These are phyloP conservation scores for Acholoe squamosa DNA, from an alignment of 2,888 invertebrate genomes.

Conservation along the genomic window DNA sequence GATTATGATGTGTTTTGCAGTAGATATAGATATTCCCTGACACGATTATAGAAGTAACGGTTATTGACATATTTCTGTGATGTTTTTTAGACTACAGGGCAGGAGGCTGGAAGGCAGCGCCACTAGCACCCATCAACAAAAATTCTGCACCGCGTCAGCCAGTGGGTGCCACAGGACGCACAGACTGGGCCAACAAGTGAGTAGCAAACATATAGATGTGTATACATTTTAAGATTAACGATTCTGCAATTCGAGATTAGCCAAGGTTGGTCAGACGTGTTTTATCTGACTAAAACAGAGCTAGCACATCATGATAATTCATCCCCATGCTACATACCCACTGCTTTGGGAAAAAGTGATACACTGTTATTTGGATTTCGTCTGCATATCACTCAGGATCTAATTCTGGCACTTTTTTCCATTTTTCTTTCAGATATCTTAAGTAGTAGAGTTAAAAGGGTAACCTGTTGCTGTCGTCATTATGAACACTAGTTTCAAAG, in stretches of 20 bases:
- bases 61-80: not conserved
- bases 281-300: no score
- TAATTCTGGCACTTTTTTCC: not conserved
- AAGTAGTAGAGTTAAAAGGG: not conserved
- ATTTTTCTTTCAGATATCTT: not conserved
- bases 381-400: not conserved
- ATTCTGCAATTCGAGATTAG: no score
- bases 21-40: no score
- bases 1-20: no score
- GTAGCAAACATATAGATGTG: no score
- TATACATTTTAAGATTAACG: no score
- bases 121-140: constrained; percentile 77
- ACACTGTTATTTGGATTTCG: no score
- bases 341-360: no score
- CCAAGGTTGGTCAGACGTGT: no score
- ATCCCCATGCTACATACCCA: no score
- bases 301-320: no score
- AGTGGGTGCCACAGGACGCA: constrained; percentile 85
- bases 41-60: no score
- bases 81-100: constrained; percentile 80
- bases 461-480: constrained; percentile 10
- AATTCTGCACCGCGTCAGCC: constrained; percentile 83
- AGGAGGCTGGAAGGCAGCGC: constrained; percentile 81
- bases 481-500: not conserved
- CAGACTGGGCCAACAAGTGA: constrained; percentile 93